phyloP scores from a whole-genome alignment of 1,140 invertebrate genomes.

The Drosophila jambulina region DNA sequence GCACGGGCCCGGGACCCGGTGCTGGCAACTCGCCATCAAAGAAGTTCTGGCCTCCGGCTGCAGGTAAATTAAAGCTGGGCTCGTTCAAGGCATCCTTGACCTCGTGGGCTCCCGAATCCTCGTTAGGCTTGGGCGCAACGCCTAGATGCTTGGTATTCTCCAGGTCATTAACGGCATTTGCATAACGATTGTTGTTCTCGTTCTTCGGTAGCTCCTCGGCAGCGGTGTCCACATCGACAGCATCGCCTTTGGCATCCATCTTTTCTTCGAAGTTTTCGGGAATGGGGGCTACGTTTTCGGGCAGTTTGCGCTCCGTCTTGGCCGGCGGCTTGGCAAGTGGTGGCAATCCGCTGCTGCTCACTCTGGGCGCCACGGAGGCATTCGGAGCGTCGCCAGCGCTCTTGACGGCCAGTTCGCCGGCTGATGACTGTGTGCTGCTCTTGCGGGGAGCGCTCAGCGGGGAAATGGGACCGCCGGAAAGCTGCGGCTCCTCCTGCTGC shows the following conservation, averaged over 20 bases:
- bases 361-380: conserved; percentile 55
- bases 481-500: conserved; percentile 58
- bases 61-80: conserved; percentile 76
- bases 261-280: conserved; percentile 78
- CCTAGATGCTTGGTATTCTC: conserved; percentile 66
- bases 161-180: conserved; percentile 70
- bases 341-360: conserved; percentile 66
- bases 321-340: conserved; percentile 68
- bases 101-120: conserved; percentile 82
- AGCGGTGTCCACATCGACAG: conserved; percentile 59
- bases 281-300: conserved; percentile 81
- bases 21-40: conserved; percentile 67
- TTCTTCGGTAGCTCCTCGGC: conserved; percentile 74
- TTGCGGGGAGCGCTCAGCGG: conserved; percentile 72
- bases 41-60: conserved; percentile 69
- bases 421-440: conserved; percentile 47
- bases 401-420: conserved; percentile 6
- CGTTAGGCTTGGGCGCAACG: conserved; percentile 28
- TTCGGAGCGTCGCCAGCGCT: conserved; percentile 35
- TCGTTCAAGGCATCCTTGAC: conserved; percentile 81
- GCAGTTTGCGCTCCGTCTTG: conserved; percentile 76
- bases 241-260: conserved; percentile 52
- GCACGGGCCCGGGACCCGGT: conserved; percentile 30
- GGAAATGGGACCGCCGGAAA: conserved; percentile 51
- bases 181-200: conserved; percentile 81